A percentile compares a stretch with the other conserved stretches of the same genome.
phyloP scores from a whole-genome alignment of 2,797 vertebrate species.

The Potorous gilbertii region DNA sequence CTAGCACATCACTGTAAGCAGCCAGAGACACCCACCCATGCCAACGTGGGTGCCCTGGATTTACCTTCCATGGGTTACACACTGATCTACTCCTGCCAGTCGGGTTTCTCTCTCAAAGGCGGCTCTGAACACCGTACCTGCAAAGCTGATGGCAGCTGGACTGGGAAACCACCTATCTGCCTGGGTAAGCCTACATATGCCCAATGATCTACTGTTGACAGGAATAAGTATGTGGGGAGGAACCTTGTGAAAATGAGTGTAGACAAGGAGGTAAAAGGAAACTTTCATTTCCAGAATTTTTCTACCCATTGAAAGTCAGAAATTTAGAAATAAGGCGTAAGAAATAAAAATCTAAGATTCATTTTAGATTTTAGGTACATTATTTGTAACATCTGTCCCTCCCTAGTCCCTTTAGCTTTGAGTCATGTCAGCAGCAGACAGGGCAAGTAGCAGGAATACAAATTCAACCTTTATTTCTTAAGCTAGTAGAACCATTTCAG shows the following conservation, averaged over 20 bases:
- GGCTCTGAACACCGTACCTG: conserved; percentile 99
- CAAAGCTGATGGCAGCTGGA: conserved; percentile 97
- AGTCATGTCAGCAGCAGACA: neutral
- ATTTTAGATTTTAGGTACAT: neutral
- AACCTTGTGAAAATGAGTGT: neutral
- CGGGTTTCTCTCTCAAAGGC: conserved; percentile 94
- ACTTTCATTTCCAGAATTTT: neutral
- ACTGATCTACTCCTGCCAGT: conserved; percentile 97
- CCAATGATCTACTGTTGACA: rapidly evolving
- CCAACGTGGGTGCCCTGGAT: conserved; percentile 95
- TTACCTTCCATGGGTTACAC: conserved; percentile 98
- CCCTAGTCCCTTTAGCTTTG: neutral
- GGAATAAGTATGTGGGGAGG: neutral
- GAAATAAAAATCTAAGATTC: neutral
- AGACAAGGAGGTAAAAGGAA: neutral
- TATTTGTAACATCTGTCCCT: neutral
- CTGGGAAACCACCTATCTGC: conserved; percentile 95
- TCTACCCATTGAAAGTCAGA: neutral
- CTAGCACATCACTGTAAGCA: conserved; percentile 97
- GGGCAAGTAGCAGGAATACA: neutral
- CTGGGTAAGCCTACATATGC: conserved; percentile 86
- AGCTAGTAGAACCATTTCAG: neutral
- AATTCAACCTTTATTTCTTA: neutral
- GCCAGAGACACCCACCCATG: conserved; percentile 93
- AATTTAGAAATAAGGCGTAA: neutral